Percentiles rank a stretch among this genome's conserved stretches.
Conservation (phyloP, 2,113 vertebrate species). For the Micromys minutus region DNA sequence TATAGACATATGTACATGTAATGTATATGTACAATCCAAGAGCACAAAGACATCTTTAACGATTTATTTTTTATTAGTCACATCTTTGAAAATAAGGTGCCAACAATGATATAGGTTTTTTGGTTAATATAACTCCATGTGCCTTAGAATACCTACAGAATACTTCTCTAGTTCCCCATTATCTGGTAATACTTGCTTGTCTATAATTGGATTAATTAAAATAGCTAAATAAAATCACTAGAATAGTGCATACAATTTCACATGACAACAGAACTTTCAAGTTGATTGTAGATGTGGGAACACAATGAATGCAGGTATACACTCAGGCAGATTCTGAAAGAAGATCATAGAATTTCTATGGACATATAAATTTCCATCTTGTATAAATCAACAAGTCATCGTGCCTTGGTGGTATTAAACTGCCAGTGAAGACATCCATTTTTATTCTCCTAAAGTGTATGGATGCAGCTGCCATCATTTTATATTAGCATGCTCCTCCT, state of each 20-base stretch:
- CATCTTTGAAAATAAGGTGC: conserved; percentile 45
- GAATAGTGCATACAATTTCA: conserved; percentile 24
- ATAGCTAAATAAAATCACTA: background rate
- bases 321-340: conserved; percentile 56
- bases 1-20: background rate
- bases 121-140: background rate
- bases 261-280: background rate
- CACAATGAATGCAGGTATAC: conserved; percentile 39
- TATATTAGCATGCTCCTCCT: conserved; percentile 35
- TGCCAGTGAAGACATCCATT: conserved; percentile 46
- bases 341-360: conserved; percentile 43
- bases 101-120: background rate
- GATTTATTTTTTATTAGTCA: background rate
- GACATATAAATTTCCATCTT: conserved; percentile 44
- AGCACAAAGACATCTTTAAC: conserved; percentile 29
- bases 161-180: background rate
- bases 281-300: conserved; percentile 19
- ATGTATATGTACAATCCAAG: background rate
- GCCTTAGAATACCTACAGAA: background rate
- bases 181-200: conserved; percentile 11
- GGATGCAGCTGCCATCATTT: conserved; percentile 17
- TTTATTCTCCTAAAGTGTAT: conserved; percentile 63
- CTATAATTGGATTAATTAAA: conserved; percentile 40
- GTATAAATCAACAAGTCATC: conserved; percentile 66
- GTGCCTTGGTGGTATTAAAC: conserved; percentile 56